Base-by-base conservation (phyloP, 2,113 vertebrate species). In the Anser cygnoides region DNA sequence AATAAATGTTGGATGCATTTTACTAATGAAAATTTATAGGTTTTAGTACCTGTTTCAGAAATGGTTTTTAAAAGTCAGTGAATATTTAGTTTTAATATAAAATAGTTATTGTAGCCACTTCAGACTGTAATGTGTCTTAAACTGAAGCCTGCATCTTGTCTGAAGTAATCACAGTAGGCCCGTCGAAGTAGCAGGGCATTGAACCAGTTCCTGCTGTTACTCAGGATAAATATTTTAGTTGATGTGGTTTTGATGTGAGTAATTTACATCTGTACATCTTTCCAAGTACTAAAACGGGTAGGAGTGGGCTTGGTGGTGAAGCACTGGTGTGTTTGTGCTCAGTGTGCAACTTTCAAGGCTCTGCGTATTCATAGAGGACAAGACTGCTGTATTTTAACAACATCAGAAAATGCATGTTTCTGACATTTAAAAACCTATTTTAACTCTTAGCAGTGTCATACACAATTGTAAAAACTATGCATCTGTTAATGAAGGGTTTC, bases 1-100 rank as follows among this genome's bases (percentile, higher is more conserved):
- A 72, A 22, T 67, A 87, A 88, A 89, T 90, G 37, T 67, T 93
- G 67, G 80, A 52, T 87, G 21, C 5, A 3, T 72, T 96, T 75
- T 77, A 13, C 50, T 67, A 28, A 22, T 66, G 59, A 84, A 91
- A 93, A 63, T 55, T 21, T n/a, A 17, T 57, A 72, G 17, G 28
- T 20, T 87, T 93, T 63, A 61, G 13, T 71, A 46, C 23, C 9
- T 50, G 8, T 65, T 89, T 87, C 57, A 92, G 73, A 78, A 71
- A 72, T 37, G 79, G 3, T 37, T 79, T 46, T 77, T 5, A 44
- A 89, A 31, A 52, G 50, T 52, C 12, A 25, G 8, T 20, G 33
- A 84, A 23, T 10, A 3, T 2, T 86, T 5, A 5, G 18, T 80
- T 63, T 35, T 54, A 37, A 6, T 50, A 14, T 76, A n/a, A 62